phyloP scores from a whole-genome alignment of 2,113 vertebrate genomes.

The Cyprinodon variegatus region DNA sequence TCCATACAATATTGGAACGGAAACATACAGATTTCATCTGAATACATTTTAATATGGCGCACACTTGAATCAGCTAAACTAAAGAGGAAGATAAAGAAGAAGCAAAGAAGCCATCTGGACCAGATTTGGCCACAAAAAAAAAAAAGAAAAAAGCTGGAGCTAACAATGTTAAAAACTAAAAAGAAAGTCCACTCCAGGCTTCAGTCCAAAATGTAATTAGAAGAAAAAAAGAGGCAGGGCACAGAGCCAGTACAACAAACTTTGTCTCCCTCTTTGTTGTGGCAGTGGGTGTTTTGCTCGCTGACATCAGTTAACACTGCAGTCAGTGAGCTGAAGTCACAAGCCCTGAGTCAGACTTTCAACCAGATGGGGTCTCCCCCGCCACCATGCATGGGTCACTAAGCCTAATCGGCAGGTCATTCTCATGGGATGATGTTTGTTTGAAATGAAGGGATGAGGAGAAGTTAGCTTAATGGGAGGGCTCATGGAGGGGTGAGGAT shows the following conservation, averaged over 20 bases:
- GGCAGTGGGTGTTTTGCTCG: constrained; percentile 26
- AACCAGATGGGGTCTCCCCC: constrained; percentile 46
- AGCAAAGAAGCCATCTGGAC: constrained; percentile 28
- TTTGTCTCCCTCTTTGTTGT: constrained; percentile 30
- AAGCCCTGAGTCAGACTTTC: constrained; percentile 44
- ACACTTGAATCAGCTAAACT: neutral
- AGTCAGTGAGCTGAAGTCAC: constrained; percentile 49
- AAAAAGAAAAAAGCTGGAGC: constrained; percentile 7
- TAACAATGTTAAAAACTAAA: constrained; percentile 16
- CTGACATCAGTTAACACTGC: constrained; percentile 32
- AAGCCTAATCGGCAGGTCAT: constrained; percentile 30
- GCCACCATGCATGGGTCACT: constrained; percentile 15
- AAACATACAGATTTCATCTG: constrained; percentile 10
- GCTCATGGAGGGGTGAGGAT: constrained; percentile 13
- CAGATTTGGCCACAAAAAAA: constrained; percentile 29
- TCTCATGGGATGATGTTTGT: constrained; percentile 32
- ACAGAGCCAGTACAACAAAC: constrained; percentile 23
- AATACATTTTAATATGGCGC: neutral
- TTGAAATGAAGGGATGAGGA: constrained; percentile 39
- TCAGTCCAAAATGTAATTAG: constrained; percentile 32
- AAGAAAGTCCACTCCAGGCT: constrained; percentile 7
- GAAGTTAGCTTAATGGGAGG: constrained; percentile 16
- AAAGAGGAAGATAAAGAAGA: constrained; percentile 5
- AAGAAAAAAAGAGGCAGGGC: constrained; percentile 10
- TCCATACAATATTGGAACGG: neutral